phyloP scores from a whole-genome alignment of 2,113 vertebrate species.

The Ammodramus savannarum region DNA sequence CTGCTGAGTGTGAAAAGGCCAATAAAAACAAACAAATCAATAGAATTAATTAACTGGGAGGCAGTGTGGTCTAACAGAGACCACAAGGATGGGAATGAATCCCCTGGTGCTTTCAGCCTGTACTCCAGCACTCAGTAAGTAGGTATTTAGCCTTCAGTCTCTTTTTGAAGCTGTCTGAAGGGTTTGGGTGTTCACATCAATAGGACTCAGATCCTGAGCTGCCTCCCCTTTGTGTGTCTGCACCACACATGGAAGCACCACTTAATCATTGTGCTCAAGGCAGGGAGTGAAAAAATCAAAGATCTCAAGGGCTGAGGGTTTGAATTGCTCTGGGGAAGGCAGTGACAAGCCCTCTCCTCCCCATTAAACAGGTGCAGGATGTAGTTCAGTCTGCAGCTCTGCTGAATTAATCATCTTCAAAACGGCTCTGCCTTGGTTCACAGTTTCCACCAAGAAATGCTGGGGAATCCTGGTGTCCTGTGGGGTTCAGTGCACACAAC shows the following conservation, averaged over 20 bases:
- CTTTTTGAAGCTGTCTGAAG: conserved; percentile 36
- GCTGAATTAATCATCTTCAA: not conserved
- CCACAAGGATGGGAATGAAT: not conserved
- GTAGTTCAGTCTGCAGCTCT: not conserved
- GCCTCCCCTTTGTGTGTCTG: not conserved
- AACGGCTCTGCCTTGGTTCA: not conserved
- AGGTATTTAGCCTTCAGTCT: conserved; percentile 11
- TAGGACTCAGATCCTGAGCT: not conserved
- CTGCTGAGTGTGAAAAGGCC: conserved; percentile 32
- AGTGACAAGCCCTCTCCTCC: not conserved
- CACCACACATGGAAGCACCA: not conserved
- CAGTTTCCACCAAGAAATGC: not conserved
- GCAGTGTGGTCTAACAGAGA: conserved; percentile 1
- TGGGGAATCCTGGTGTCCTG: not conserved
- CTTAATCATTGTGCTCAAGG: conserved; percentile 2
- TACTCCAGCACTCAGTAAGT: not conserved
- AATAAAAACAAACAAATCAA: conserved; percentile 57
- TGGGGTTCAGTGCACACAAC: not conserved
- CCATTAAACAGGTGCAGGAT: not conserved
- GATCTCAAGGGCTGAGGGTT: not conserved
- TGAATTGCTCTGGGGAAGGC: not conserved
- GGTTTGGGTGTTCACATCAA: conserved; percentile 45
- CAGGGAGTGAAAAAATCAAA: conserved; percentile 20
- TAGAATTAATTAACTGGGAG: conserved; percentile 51
- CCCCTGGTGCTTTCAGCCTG: not conserved